Conservation (phyloP, 2,888 invertebrate genomes). For the Pseudococcus jackbeardsleyi region DNA sequence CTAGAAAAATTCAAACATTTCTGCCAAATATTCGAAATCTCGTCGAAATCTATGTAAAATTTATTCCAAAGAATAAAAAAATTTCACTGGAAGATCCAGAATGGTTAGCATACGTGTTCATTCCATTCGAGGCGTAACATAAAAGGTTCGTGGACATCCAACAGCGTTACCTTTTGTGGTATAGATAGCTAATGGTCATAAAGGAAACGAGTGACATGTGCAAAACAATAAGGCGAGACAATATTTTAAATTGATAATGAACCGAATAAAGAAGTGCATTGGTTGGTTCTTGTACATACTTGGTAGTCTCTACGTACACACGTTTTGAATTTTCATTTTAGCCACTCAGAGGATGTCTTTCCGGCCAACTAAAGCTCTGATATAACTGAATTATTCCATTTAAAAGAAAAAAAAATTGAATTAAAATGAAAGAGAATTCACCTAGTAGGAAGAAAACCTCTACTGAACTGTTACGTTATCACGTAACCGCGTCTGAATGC, state of each 20-base stretch:
- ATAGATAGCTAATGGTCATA: too few species aligned
- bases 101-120: too few species aligned
- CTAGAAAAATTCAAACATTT: too few species aligned
- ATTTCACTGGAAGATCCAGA: too few species aligned
- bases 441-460: not conserved
- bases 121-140: too few species aligned
- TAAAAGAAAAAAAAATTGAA: not conserved
- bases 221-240: not conserved
- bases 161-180: too few species aligned
- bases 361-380: not conserved
- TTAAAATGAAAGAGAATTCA: not conserved
- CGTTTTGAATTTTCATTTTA: not conserved
- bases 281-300: too few species aligned
- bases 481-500: not conserved
- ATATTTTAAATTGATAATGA: not conserved
- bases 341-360: not conserved
- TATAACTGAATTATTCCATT: not conserved
- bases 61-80: too few species aligned
- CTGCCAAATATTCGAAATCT: too few species aligned
- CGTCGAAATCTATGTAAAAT: too few species aligned
- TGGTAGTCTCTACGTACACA: too few species aligned
- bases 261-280: not conserved
- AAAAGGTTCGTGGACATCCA: too few species aligned
- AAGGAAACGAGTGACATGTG: not conserved
- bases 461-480: not conserved